Evolutionary conservation across 1,140 invertebrate species (phyloP).

Genomic region (Cylas formicarius): DNA sequence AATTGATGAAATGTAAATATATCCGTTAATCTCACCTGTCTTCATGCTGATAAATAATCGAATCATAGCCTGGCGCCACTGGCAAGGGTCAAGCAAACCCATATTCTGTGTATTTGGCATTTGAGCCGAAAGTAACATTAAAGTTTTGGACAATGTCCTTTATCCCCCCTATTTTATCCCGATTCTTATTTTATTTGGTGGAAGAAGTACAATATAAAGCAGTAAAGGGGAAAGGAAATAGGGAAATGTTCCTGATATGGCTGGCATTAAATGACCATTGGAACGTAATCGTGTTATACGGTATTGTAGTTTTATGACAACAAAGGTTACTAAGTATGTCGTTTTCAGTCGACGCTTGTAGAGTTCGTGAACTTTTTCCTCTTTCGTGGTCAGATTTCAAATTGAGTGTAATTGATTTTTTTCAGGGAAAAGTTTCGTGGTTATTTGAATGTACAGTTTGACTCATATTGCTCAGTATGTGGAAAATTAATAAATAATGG

Average conservation of each 20-base stretch:
- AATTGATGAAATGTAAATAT: too few species aligned
- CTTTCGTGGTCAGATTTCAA: slow-evolving; percentile 4
- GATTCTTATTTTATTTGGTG: slow-evolving; percentile 32
- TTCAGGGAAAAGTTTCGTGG: too few species aligned
- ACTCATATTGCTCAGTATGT: too few species aligned
- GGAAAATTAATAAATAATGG: too few species aligned
- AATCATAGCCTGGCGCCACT: too few species aligned
- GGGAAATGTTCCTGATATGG: slow-evolving; percentile 22
- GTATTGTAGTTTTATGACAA: slow-evolving; percentile 21
- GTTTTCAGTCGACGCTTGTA: slow-evolving; percentile 7
- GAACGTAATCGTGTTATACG: slow-evolving; percentile 21
- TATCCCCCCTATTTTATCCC: slow-evolving; percentile 27
- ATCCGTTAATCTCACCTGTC: too few species aligned
- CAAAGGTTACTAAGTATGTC: slow-evolving; percentile 17
- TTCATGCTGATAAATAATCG: too few species aligned
- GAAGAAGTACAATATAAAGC: slow-evolving; percentile 23
- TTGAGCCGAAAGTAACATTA: slow-evolving; percentile 23
- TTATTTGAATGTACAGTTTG: too few species aligned
- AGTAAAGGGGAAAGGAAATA: slow-evolving; percentile 23
- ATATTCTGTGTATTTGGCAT: too few species aligned
- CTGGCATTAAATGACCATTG: slow-evolving; percentile 22
- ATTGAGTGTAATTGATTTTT: background rate
- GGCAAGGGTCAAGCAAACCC: too few species aligned
- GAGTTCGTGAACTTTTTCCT: too few species aligned
- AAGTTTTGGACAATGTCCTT: slow-evolving; percentile 25